A percentile compares a stretch with the other conserved stretches of the same genome.
phyloP scores from a whole-genome alignment of 2,888 invertebrate species.

The Nomada flava region DNA sequence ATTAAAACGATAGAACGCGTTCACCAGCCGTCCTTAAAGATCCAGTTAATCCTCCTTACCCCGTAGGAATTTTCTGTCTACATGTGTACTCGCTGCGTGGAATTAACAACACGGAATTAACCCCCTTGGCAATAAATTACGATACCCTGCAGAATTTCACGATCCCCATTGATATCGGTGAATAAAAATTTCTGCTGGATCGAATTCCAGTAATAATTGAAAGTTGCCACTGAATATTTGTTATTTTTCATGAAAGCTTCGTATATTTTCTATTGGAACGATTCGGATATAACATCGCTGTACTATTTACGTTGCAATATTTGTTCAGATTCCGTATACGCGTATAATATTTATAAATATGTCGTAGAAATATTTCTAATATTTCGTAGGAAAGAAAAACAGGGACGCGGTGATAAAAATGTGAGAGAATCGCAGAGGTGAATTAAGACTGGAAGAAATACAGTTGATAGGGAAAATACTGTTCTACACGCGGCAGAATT shows the following conservation, averaged over 20 bases:
- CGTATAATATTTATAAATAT: background rate
- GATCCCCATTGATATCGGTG: background rate
- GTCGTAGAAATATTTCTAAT: too few relatives aligned
- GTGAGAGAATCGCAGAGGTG: too few relatives aligned
- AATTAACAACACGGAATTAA: background rate
- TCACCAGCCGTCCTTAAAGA: slow-evolving; percentile 41
- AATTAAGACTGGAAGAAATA: background rate
- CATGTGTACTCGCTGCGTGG: slow-evolving; percentile 18
- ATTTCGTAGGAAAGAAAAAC: background rate
- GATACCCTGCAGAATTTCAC: background rate
- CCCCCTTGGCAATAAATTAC: background rate
- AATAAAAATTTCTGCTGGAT: too few relatives aligned
- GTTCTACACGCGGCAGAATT: slow-evolving; percentile 14
- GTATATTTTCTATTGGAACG: too few relatives aligned
- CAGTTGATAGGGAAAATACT: background rate
- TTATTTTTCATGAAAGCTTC: too few relatives aligned
- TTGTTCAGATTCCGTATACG: too few relatives aligned
- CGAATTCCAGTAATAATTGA: too few relatives aligned
- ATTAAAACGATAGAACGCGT: slow-evolving; percentile 59
- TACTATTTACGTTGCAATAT: too few relatives aligned
- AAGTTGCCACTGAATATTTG: too few relatives aligned
- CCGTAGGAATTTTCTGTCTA: slow-evolving; percentile 40
- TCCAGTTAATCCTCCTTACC: slow-evolving; percentile 41
- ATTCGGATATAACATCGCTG: too few relatives aligned
- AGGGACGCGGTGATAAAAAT: background rate